phyloP scores from a whole-genome alignment of 2,797 vertebrate genomes.

The Saxicola maurus region DNA sequence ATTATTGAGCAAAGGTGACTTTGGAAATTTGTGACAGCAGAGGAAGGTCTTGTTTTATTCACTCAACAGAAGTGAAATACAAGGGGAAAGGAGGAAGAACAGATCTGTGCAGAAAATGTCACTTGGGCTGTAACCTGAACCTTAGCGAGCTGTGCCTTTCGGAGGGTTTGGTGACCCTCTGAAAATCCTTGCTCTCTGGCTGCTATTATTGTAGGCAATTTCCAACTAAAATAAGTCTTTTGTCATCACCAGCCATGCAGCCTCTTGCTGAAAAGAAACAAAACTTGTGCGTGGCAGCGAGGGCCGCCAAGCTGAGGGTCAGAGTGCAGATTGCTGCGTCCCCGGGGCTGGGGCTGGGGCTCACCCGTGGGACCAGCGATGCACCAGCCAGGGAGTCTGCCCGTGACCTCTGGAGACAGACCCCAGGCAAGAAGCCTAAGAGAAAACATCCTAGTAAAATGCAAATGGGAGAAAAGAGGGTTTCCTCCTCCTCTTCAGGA shows the following conservation, averaged over 20 bases:
- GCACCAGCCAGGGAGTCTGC: not conserved
- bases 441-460: conserved; percentile 18
- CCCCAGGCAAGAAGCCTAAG: not conserved
- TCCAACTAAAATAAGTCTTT: conserved; percentile 60
- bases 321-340: conserved; percentile 49
- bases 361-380: conserved; percentile 16
- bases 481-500: not conserved
- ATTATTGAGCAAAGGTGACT: conserved; percentile 53
- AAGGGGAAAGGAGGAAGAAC: conserved; percentile 38
- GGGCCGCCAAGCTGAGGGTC: conserved; percentile 50
- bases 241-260: conserved; percentile 25
- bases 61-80: conserved; percentile 17
- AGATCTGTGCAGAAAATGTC: conserved; percentile 1
- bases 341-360: conserved; percentile 20
- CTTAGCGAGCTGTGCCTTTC: not conserved
- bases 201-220: conserved; percentile 49
- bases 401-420: conserved; percentile 13
- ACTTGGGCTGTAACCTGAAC: conserved; percentile 30
- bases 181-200: conserved; percentile 46
- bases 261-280: conserved; percentile 49
- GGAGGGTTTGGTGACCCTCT: conserved; percentile 24
- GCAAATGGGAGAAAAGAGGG: not conserved
- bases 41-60: conserved; percentile 56
- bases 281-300: conserved; percentile 36
- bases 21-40: conserved; percentile 1